Evolutionary conservation across 2,113 vertebrate species (phyloP), one percentile per base, ranked within the genome.

Genomic region (Glaucidium brasilianum): DNA sequence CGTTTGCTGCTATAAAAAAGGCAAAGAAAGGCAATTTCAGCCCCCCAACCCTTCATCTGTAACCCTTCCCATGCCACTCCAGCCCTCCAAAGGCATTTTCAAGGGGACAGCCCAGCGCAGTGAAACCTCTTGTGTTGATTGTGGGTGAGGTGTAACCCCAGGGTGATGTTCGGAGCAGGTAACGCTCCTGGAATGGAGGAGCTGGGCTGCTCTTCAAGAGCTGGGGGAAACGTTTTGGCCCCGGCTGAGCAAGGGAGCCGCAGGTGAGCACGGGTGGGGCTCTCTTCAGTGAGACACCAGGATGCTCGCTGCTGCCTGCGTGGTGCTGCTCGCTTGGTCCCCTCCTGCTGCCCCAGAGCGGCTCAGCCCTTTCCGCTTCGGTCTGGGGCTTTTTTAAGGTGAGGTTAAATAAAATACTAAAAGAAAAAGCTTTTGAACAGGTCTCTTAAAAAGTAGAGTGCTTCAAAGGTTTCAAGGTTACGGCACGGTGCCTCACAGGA

Each of bases 311-410:
- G 47, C 59, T 15, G 39, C 9, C 2, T 0, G 2, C 22, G 37
- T 1, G 1, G 3, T 25, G 35, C 56, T 59, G 27, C 27, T 3
- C 0, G 0, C 41, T 74, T 0, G 0, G 23, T 58, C 37, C 34
- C 8, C 50, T 85, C 50, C 66, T 37, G 56, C 69, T 49, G 23
- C 15, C 35, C 43, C 19, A 35, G 20, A 37, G 27, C 5, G 2
- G 35, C 45, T 92, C 78, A 34, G 45, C 11, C 49, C 23, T 68
- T 59, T 55, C 41, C 1, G 0, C 71, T 53, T 45, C 3, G 5
- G 8, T 66, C 12, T n/a, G 16, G 19, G 43, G 6, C 10, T 63
- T 39, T 69, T 69, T 20, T 0, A 56, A 76, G n/a, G 60, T 27
- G 25, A 39, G 6, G 12, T 22, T 52, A 47, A 73, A 83, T 16